Percentiles rank a stretch among this genome's conserved stretches.
These are phyloP conservation scores for Nasalis larvatus DNA, from an alignment of 2,113 vertebrate genomes.

Conservation along the genomic window DNA sequence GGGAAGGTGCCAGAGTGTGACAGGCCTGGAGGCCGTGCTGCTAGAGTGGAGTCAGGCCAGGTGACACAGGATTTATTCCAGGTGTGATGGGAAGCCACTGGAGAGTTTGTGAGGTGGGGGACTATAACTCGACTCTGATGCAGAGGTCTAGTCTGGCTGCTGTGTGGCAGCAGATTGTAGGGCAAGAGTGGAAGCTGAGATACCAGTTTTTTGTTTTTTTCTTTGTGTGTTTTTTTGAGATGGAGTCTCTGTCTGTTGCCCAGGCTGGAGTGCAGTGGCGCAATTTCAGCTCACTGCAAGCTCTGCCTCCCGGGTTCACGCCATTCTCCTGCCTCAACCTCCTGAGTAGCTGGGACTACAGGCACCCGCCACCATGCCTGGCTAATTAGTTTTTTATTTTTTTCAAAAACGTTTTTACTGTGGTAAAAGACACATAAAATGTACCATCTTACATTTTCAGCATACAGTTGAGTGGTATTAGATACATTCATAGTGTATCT, in stretches of 20 bases:
- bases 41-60: not conserved
- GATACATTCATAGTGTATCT: too few relatives aligned
- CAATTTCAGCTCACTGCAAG: too few relatives aligned
- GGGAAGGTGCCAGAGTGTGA: not conserved
- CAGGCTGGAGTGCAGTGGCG: too few relatives aligned
- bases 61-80: not conserved
- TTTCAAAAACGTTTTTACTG: too few relatives aligned
- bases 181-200: not conserved
- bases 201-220: not conserved
- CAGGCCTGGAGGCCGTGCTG: not conserved
- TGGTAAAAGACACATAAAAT: not conserved
- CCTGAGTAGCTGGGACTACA: too few relatives aligned
- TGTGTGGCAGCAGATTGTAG: not conserved
- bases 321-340: too few relatives aligned
- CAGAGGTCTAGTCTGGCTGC: not conserved
- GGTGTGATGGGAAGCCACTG: fast-evolving
- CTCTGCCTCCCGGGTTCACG: too few relatives aligned
- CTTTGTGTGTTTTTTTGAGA: too few relatives aligned
- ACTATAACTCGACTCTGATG: not conserved
- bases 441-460: not conserved
- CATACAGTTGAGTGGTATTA: not conserved
- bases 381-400: not conserved
- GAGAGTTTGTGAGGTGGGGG: not conserved
- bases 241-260: too few relatives aligned
- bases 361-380: too few relatives aligned